These are phyloP conservation scores for Labeo catla DNA, from an alignment of 2,113 vertebrate genomes.

Conservation along the genomic window DNA sequence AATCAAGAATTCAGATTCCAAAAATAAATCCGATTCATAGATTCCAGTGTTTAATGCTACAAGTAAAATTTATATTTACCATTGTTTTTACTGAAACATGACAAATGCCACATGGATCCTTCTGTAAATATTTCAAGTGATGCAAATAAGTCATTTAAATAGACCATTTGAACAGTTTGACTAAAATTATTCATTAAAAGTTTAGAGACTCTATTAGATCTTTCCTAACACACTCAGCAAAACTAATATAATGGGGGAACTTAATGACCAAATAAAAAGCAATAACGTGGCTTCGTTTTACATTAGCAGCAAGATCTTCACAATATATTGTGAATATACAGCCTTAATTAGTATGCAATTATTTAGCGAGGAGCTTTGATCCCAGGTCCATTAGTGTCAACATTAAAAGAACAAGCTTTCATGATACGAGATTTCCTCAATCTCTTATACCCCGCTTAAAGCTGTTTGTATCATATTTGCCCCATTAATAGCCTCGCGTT, in stretches of 20 bases:
- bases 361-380: slow-evolving; percentile 41
- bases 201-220: background rate
- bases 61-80: background rate
- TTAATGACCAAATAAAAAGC: background rate
- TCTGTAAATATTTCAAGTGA: background rate
- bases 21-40: background rate
- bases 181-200: background rate
- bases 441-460: slow-evolving; percentile 9
- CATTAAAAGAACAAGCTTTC: slow-evolving; percentile 52
- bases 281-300: background rate
- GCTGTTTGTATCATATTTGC: slow-evolving; percentile 43
- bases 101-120: background rate
- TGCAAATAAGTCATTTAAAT: background rate
- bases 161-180: background rate
- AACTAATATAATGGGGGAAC: background rate
- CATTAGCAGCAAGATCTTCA: slow-evolving; percentile 1
- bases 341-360: slow-evolving; percentile 43
- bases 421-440: background rate
- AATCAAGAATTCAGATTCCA: background rate
- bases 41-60: background rate
- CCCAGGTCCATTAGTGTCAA: slow-evolving; percentile 55
- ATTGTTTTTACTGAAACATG: background rate
- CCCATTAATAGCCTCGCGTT: slow-evolving; percentile 40
- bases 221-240: background rate
- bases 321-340: background rate